Evolutionary conservation across 2,888 invertebrate species (phyloP).

Genomic region (Lasioglossum oenotherae): DNA sequence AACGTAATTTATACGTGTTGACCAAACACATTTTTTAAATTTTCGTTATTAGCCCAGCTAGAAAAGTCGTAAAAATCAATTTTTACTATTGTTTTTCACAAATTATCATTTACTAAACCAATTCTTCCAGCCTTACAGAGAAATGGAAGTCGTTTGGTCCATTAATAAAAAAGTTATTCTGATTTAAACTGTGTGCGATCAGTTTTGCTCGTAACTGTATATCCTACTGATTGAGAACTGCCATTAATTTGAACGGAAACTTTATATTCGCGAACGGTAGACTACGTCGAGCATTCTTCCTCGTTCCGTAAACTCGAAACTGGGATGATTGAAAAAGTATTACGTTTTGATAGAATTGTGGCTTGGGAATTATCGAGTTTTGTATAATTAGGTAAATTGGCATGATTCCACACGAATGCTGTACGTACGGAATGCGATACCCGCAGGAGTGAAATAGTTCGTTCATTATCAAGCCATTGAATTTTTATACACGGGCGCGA

Average conservation of each 20-base stretch:
- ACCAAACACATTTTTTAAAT: no score
- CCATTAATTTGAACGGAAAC: background rate
- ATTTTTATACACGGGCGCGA: background rate
- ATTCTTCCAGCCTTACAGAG: no score
- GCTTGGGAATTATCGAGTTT: background rate
- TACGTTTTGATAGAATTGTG: background rate
- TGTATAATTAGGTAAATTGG: background rate
- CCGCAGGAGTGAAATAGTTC: background rate
- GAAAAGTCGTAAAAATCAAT: no score
- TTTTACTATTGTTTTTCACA: no score
- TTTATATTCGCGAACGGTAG: background rate
- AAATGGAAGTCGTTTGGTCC: no score
- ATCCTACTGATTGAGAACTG: background rate
- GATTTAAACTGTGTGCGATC: no score
- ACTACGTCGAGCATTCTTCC: no score
- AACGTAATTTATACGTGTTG: no score
- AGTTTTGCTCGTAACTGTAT: no score
- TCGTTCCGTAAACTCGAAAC: background rate
- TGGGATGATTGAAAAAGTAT: background rate
- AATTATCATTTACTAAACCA: no score
- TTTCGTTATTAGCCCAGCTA: no score
- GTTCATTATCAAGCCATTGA: background rate
- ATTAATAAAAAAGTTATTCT: no score
- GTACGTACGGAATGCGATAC: background rate
- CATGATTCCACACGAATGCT: background rate